phyloP scores from a whole-genome alignment of 1,140 invertebrate genomes.

The Eueides isabella region DNA sequence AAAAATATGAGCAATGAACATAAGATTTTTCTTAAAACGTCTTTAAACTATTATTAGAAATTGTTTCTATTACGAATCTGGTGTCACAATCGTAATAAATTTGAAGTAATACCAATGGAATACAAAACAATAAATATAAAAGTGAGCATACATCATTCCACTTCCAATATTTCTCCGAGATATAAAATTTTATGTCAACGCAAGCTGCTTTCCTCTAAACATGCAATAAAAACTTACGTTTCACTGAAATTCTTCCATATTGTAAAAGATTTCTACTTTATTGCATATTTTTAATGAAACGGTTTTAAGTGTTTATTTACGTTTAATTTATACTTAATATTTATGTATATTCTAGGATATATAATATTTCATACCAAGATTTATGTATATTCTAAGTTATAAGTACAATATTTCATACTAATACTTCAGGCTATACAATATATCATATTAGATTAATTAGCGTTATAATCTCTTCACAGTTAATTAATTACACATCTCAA shows the following conservation, averaged over 20 bases:
- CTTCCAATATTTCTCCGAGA: constrained; percentile 10
- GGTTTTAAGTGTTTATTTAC: not conserved
- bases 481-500: constrained; percentile 13
- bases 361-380: no score
- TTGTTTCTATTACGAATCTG: not conserved
- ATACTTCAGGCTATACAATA: not conserved
- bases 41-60: not conserved
- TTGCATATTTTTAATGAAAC: not conserved
- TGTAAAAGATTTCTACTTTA: not conserved
- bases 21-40: not conserved
- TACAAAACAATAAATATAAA: constrained; percentile 11
- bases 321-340: not conserved
- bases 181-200: constrained; percentile 23
- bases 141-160: constrained; percentile 11
- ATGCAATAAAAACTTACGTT: constrained; percentile 14
- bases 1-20: not conserved
- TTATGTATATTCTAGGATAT: no score
- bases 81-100: constrained; percentile 4
- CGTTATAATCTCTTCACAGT: constrained; percentile 1
- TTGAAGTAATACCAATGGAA: not conserved
- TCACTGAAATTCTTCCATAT: not conserved
- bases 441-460: not conserved
- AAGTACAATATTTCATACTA: not conserved
- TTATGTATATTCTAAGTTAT: no score
- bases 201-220: constrained; percentile 22